These are phyloP conservation scores for Jacana jacana DNA, from an alignment of 2,113 vertebrate genomes.

Conservation along the genomic window DNA sequence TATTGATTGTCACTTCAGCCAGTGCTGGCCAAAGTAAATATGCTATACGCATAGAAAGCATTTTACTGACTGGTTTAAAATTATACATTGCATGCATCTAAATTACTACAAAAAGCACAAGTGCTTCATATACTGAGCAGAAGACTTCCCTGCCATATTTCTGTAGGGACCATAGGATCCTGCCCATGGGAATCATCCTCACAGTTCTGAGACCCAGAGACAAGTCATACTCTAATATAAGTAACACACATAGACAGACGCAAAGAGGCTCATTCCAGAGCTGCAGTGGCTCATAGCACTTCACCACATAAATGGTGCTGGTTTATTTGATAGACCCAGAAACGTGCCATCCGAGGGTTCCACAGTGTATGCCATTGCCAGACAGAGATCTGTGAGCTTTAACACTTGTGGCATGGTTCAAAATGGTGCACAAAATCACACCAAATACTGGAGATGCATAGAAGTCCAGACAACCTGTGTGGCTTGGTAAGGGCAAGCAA, in stretches of 20 bases:
- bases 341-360: fast-evolving
- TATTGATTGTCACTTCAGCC: background rate
- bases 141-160: background rate
- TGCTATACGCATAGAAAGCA: background rate
- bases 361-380: background rate
- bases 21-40: background rate
- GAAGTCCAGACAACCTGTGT: fast-evolving
- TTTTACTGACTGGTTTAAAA: background rate
- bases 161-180: background rate
- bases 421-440: background rate
- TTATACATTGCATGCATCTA: background rate
- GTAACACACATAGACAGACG: background rate
- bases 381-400: background rate
- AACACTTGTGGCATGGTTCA: background rate
- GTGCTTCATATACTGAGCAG: background rate
- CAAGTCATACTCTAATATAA: background rate
- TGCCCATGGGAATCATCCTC: background rate
- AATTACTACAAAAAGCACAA: background rate
- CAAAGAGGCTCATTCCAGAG: background rate
- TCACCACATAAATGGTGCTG: background rate
- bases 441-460: background rate
- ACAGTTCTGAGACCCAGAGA: background rate
- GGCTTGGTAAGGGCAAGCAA: background rate
- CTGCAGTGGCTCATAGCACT: background rate
- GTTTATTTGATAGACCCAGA: background rate